A percentile compares a stretch with the other conserved stretches of the same genome.
These are phyloP conservation scores for Heterotilapia buettikoferi DNA, from an alignment of 2,113 vertebrate species.

Conservation along the genomic window DNA sequence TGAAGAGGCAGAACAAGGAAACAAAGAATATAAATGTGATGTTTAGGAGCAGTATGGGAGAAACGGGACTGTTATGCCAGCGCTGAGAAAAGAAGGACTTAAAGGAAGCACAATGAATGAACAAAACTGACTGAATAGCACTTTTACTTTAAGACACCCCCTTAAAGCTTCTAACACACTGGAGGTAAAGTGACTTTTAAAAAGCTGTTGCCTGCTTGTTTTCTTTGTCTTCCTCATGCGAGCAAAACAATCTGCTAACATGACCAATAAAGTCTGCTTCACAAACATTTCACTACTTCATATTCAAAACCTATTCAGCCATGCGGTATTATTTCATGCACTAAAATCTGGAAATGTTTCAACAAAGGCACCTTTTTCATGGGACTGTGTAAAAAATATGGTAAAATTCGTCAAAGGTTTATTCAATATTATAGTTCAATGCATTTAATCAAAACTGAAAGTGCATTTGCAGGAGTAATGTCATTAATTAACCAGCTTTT, in stretches of 20 bases:
- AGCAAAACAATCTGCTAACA: neutral
- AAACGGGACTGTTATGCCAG: neutral
- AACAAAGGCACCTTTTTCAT: neutral
- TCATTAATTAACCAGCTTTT: neutral
- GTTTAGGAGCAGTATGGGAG: neutral
- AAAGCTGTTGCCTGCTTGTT: neutral
- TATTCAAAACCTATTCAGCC: neutral
- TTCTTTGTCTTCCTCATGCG: neutral
- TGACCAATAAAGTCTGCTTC: neutral
- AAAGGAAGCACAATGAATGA: neutral
- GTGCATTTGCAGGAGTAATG: neutral
- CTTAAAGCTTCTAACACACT: neutral
- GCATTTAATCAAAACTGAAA: neutral
- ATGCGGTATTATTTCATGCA: neutral
- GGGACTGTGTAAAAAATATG: neutral
- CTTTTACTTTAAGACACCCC: neutral
- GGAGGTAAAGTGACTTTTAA: neutral
- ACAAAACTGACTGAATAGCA: neutral
- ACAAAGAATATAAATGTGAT: neutral
- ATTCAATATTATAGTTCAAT: neutral
- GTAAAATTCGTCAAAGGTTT: accelerated
- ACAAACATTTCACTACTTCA: neutral
- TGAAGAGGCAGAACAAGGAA: neutral
- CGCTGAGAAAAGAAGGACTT: neutral
- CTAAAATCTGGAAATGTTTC: neutral